A percentile compares a stretch with the other conserved stretches of the same genome.
Evolutionary conservation across 1,140 invertebrate species (phyloP).

Genomic region (Triops cancriformis): DNA sequence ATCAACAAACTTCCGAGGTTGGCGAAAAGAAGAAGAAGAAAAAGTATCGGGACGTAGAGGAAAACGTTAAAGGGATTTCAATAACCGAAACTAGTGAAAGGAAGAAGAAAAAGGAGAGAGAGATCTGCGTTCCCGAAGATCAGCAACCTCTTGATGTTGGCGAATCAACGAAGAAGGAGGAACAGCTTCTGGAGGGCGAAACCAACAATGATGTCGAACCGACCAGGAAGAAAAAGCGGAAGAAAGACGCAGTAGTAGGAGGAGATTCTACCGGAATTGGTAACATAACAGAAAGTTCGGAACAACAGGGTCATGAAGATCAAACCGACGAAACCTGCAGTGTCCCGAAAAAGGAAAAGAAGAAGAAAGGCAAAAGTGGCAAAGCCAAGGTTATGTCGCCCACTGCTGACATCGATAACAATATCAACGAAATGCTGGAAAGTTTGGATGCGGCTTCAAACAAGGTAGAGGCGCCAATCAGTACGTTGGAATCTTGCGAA

Average conservation of each 20-base stretch:
- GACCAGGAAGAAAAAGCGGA: not conserved
- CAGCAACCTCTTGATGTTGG: not conserved
- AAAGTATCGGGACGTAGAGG: not conserved
- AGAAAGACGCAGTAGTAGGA: not conserved
- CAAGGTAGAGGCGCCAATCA: not conserved
- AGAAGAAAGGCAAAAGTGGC: slow-evolving; percentile 16
- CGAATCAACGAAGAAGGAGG: not conserved
- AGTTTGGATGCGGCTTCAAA: not conserved
- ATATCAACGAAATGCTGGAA: not conserved
- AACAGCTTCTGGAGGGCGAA: not conserved
- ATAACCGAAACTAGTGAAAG: slow-evolving; percentile 10
- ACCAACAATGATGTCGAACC: not conserved
- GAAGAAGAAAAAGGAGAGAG: slow-evolving; percentile 17
- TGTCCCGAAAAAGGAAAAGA: slow-evolving; percentile 18
- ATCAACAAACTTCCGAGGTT: not conserved
- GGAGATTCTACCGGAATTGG: not conserved
- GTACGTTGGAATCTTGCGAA: not conserved
- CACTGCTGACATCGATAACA: not conserved
- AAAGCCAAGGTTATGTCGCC: slow-evolving; percentile 15
- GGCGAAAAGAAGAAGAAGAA: not conserved
- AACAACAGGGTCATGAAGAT: not conserved
- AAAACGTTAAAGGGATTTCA: slow-evolving; percentile 15
- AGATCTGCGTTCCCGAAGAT: not conserved
- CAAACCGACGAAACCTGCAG: not conserved
- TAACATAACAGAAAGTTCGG: not conserved